Evolutionary conservation across 2,113 vertebrate species (phyloP).

Genomic region (Brachirus orientalis): DNA sequence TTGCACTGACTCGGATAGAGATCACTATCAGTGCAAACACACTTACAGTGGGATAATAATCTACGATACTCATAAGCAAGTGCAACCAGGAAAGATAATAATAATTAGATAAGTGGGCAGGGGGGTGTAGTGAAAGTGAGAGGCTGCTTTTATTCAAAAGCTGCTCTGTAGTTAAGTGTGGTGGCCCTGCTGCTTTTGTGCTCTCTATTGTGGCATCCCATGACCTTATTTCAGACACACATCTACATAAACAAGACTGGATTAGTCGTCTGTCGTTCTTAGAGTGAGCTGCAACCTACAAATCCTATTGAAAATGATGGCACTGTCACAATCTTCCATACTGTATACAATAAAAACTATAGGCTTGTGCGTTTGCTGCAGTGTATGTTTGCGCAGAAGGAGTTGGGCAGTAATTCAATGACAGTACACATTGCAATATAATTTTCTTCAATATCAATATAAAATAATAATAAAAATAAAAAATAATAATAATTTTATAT

Average conservation of each 20-base stretch:
- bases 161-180: not conserved
- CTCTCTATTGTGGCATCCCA: conserved; percentile 23
- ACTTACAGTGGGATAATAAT: conserved; percentile 62
- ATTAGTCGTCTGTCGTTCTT: conserved; percentile 67
- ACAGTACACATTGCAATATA: too few species aligned
- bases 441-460: too few species aligned
- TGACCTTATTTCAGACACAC: conserved; percentile 45
- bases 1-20: conserved; percentile 55
- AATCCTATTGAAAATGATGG: conserved; percentile 70
- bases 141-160: conserved; percentile 18
- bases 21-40: conserved; percentile 62
- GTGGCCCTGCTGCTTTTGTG: conserved; percentile 30
- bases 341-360: conserved; percentile 39
- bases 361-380: not conserved
- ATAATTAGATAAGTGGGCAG: conserved; percentile 25
- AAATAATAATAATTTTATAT: too few species aligned
- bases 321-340: conserved; percentile 63
- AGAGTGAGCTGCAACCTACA: conserved; percentile 62
- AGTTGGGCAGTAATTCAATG: too few species aligned
- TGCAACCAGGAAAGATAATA: conserved; percentile 50
- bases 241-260: conserved; percentile 55
- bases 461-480: too few species aligned
- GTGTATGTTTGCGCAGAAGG: too few species aligned
- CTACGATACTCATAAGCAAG: conserved; percentile 50
- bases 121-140: conserved; percentile 11